Evolutionary conservation across 2,888 invertebrate genomes (phyloP).

Genomic region (Lithosia quadra): DNA sequence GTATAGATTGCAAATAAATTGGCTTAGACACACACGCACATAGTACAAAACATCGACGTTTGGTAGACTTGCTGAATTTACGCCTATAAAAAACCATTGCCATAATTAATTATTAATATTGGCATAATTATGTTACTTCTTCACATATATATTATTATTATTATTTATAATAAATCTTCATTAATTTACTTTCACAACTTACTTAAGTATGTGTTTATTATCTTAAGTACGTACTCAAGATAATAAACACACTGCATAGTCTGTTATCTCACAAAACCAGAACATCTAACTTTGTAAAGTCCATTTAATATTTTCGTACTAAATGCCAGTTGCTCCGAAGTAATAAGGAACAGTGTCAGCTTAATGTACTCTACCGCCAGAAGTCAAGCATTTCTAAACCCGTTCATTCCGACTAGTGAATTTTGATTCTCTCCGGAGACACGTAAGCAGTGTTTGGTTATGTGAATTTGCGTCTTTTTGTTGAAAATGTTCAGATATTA

Average conservation of each 20-base stretch:
- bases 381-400: constrained; percentile 38
- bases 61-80: neutral
- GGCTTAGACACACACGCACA: neutral
- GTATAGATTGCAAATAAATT: too few relatives aligned
- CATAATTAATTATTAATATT: too few relatives aligned
- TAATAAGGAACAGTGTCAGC: constrained; percentile 30
- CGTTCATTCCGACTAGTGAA: constrained; percentile 42
- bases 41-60: neutral
- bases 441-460: constrained; percentile 27
- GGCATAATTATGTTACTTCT: neutral
- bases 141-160: neutral
- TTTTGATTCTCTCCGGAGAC: constrained; percentile 46
- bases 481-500: constrained; percentile 21
- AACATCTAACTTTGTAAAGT: constrained; percentile 11
- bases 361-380: constrained; percentile 38
- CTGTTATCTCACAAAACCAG: constrained; percentile 6
- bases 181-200: neutral
- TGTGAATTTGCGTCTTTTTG: constrained; percentile 26
- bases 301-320: constrained; percentile 18
- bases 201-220: neutral
- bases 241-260: constrained; percentile 6
- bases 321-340: constrained; percentile 35
- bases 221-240: neutral
- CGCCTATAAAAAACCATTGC: neutral
- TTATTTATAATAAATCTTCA: too few relatives aligned